phyloP scores from a whole-genome alignment of 2,888 invertebrate species.

The Amitus sp. region DNA sequence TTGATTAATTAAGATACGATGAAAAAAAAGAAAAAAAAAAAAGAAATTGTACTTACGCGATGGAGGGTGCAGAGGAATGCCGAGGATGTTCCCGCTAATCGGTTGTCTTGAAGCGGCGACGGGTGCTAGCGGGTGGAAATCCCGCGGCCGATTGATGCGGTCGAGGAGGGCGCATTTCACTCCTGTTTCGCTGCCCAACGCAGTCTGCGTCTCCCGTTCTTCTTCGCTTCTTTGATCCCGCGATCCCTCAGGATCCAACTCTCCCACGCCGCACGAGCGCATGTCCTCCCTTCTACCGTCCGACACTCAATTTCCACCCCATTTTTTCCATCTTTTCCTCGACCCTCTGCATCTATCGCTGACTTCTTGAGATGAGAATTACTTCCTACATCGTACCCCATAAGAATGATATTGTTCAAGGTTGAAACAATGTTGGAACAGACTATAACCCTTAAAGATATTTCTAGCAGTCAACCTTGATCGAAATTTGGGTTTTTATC shows the following conservation, averaged over 20 bases:
- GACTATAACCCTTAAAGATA: too few relatives aligned
- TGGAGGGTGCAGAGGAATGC: constrained; percentile 33
- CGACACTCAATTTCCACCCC: constrained; percentile 35
- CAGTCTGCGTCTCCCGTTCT: constrained; percentile 55
- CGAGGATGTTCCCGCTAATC: constrained; percentile 24
- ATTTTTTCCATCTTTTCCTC: constrained; percentile 41
- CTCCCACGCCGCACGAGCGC: constrained; percentile 35
- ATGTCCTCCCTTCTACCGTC: constrained; percentile 30
- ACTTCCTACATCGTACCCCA: too few relatives aligned
- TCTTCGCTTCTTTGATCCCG: constrained; percentile 56
- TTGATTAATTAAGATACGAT: too few relatives aligned
- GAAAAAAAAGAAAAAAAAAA: too few relatives aligned
- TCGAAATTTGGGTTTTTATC: too few relatives aligned
- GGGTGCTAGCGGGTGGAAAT: constrained; percentile 54
- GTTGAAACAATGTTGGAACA: too few relatives aligned
- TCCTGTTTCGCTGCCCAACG: constrained; percentile 56
- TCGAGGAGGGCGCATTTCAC: constrained; percentile 54
- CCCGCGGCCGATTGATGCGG: constrained; percentile 57
- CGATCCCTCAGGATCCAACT: constrained; percentile 55
- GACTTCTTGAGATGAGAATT: too few relatives aligned
- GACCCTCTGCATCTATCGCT: constrained; percentile 13
- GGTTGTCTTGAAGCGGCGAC: constrained; percentile 41
- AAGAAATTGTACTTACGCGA: constrained; percentile 40
- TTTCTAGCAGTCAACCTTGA: too few relatives aligned
- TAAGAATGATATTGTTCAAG: too few relatives aligned